Conservation (phyloP, 2,888 invertebrate species). For the Platerodrilus igneus region DNA sequence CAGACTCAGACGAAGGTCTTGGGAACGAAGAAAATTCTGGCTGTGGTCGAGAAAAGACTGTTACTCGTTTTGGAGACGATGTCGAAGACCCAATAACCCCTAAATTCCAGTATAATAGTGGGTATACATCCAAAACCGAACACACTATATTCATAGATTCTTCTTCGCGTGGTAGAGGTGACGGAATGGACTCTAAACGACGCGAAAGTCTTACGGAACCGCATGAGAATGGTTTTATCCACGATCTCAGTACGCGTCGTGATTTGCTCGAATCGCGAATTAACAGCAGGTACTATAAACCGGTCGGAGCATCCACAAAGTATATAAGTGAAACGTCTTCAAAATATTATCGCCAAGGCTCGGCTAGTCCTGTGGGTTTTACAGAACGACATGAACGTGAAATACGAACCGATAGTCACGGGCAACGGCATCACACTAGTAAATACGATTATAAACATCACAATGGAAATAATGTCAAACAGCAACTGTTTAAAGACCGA, state of each 20-base stretch:
- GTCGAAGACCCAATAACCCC: constrained; percentile 56
- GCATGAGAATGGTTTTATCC: constrained; percentile 34
- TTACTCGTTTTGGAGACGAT: constrained; percentile 50
- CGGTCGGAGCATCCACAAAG: constrained; percentile 40
- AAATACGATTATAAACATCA: constrained; percentile 36
- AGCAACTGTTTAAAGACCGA: constrained; percentile 42
- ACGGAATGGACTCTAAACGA: constrained; percentile 62
- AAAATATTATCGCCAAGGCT: constrained; percentile 54
- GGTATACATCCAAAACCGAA: constrained; percentile 44
- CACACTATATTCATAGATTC: constrained; percentile 47
- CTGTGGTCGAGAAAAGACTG: constrained; percentile 39
- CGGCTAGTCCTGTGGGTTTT: constrained; percentile 52
- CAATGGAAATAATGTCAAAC: constrained; percentile 32
- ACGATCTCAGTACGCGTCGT: constrained; percentile 66
- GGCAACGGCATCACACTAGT: constrained; percentile 44
- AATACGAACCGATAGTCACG: constrained; percentile 52
- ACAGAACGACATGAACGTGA: constrained; percentile 53
- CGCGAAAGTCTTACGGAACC: constrained; percentile 49
- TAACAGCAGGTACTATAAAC: constrained; percentile 52
- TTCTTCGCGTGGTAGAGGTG: constrained; percentile 57
- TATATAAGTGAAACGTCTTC: constrained; percentile 55
- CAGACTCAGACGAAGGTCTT: constrained; percentile 77
- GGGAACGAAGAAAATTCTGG: constrained; percentile 62
- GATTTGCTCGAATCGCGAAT: constrained; percentile 73
- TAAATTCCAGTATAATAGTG: constrained; percentile 57